phyloP scores from a whole-genome alignment of 2,888 invertebrate species.

The Drosophila lacicola region DNA sequence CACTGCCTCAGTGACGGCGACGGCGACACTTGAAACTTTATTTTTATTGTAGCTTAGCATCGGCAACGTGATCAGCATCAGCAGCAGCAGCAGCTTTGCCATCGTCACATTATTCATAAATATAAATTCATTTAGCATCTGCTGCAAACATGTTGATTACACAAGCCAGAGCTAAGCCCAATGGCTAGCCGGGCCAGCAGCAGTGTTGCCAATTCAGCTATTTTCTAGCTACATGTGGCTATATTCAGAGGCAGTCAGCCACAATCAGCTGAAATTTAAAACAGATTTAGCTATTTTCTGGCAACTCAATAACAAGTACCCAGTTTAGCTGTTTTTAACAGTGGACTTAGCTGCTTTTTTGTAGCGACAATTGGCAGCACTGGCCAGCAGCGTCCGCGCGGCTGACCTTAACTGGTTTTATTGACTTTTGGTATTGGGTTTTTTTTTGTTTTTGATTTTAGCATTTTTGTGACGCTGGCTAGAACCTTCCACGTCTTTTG shows the following conservation, averaged over 20 bases:
- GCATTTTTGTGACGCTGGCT: slow-evolving; percentile 39
- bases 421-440: slow-evolving; percentile 70
- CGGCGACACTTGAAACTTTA: slow-evolving; percentile 74
- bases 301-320: too few relatives aligned
- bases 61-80: slow-evolving; percentile 72
- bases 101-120: slow-evolving; percentile 76
- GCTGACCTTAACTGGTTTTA: slow-evolving; percentile 80
- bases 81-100: slow-evolving; percentile 33
- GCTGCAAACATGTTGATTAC: slow-evolving; percentile 77
- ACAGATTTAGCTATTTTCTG: too few relatives aligned
- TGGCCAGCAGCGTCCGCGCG: background rate
- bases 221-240: too few relatives aligned
- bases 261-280: too few relatives aligned
- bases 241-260: too few relatives aligned
- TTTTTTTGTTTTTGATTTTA: slow-evolving; percentile 13
- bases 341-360: too few relatives aligned
- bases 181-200: slow-evolving; percentile 10
- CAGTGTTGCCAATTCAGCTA: too few relatives aligned
- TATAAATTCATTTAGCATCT: slow-evolving; percentile 77
- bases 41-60: slow-evolving; percentile 70
- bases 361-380: too few relatives aligned
- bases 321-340: too few relatives aligned
- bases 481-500: slow-evolving; percentile 72
- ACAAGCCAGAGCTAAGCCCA: slow-evolving; percentile 58
- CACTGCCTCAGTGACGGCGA: slow-evolving; percentile 66